Base-by-base conservation (phyloP, 2,888 invertebrate species). In the Plebejus argus region DNA sequence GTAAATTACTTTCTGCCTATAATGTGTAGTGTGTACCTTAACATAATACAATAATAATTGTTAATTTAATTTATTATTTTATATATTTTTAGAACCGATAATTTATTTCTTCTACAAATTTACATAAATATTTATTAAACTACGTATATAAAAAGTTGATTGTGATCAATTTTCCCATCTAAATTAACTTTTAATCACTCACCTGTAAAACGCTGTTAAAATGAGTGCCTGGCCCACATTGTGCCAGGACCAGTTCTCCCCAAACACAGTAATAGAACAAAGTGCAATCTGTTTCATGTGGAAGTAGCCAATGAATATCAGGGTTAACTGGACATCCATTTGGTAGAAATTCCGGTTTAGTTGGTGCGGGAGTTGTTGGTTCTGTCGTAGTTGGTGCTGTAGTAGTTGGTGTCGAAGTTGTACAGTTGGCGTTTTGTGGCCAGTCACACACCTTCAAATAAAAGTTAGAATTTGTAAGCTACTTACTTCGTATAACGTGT, bases 291-390 rank as follows among this genome's bases (percentile, higher is more conserved):
- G 81, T 79, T 77, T 85, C 86, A 78, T 90, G 86, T 2, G 91
- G 89, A 79, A 91, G 81, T 12, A 92, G 83, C 91, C 89, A 90
- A 83, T 91, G 91, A 33, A 88, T 82, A 70, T 83, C 83, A 0
- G 86, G 87, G 81, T 39, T 39, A 39, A 39, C 35, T 39, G 35
- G 35, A 39, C 35, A 39, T 39, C 35, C 35, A 39, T 39, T 39
- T 7, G 35, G 35, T 39, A 39, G 35, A 39, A 39, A 39, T 39
- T 39, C 39, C 10, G 39, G 10, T 8, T 8, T 39, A 10, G 8
- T 39, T 39, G 39, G 1, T 39, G 8, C 39, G 8, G 39, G 3
- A 8, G 12, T 85, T 0, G 12, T 49, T 49, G 49, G 49, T 18
- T 18, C 18, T 12, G 53, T 53, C 3, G 53, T 33, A 33, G 80